Base-by-base conservation (phyloP, 2,113 vertebrate species). In the Erinaceus europaeus region DNA sequence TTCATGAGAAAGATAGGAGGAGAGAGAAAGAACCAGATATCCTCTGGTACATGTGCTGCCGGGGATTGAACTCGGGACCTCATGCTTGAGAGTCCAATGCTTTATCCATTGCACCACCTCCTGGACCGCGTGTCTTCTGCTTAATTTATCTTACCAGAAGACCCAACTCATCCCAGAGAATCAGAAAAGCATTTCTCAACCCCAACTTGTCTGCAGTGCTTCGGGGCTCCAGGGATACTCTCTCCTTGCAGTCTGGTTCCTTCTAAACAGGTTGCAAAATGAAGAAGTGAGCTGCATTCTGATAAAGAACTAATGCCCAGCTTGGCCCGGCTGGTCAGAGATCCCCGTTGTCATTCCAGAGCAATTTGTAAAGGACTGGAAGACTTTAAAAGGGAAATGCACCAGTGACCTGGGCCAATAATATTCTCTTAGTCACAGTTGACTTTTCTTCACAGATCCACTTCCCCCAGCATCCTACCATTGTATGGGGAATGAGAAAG, bases 361-460 rank as follows among this genome's bases (percentile, higher is more conserved):
- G 94, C 94, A 93, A 95, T 95, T 80, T 90, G 85, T 92, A 91
- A 91, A 42, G 44, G 91, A 93, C 83, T 86, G 86, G 94, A 94
- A 94, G 91, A 88, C 67, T 96, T 90, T 95, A 92, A 94, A 95
- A 94, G 95, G 91, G 89, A 87, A 86, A 73, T 23, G 88, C 85
- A 67, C 88, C 84, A 53, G 72, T 91, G 93, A 90, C 93, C 94
- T 78, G 48, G 64, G 86, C 83, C 92, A 94, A 95, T 86, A 69
- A 93, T 69, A 71, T 36, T 62, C 78, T 4, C 72, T 94, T 84
- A 84, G 20, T 93, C 94, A 83, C 94, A 90, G 92, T 59, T 94
- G 92, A 93, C 83, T 82, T 86, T 76, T 92, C 94, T 93, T 89
- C 62, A 48, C 69, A 75, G 25, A 40, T 3, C 18, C 94, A 91